Evolutionary conservation across 2,888 invertebrate genomes (phyloP).

Genomic region (Diabrotica balteata): DNA sequence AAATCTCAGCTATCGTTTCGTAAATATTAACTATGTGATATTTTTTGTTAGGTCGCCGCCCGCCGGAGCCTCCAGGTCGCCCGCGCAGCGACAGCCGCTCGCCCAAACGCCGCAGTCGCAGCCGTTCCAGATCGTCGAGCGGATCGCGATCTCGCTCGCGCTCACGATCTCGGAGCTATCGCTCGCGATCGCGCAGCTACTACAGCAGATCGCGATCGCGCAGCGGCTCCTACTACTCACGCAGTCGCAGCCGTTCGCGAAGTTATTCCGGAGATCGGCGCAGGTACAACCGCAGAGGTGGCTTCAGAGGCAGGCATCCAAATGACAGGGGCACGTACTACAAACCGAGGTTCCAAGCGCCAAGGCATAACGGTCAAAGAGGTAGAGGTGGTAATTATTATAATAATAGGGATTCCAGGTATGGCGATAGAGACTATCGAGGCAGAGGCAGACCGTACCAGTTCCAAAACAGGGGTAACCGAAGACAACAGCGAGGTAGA

Average conservation of each 20-base stretch:
- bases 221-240: slow-evolving; percentile 64
- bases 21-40: background rate
- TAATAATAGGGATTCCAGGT: slow-evolving; percentile 56
- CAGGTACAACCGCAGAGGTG: slow-evolving; percentile 56
- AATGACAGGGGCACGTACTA: slow-evolving; percentile 80
- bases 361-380: slow-evolving; percentile 63
- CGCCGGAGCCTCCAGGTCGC: slow-evolving; percentile 60
- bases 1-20: background rate
- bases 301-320: slow-evolving; percentile 61
- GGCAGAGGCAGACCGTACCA: slow-evolving; percentile 58
- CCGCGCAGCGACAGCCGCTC: slow-evolving; percentile 65
- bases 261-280: slow-evolving; percentile 64
- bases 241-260: slow-evolving; percentile 64
- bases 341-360: slow-evolving; percentile 77
- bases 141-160: slow-evolving; percentile 61
- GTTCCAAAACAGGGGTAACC: slow-evolving; percentile 52
- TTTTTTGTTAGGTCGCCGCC: slow-evolving; percentile 50
- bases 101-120: slow-evolving; percentile 73
- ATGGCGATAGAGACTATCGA: slow-evolving; percentile 54
- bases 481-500: slow-evolving; percentile 49
- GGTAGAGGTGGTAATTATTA: slow-evolving; percentile 58
- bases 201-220: slow-evolving; percentile 63
- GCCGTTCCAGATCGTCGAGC: slow-evolving; percentile 60
- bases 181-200: slow-evolving; percentile 68
- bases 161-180: slow-evolving; percentile 60